Base-by-base conservation (phyloP, 1,140 invertebrate species). In the Drosophila chauvacae region DNA sequence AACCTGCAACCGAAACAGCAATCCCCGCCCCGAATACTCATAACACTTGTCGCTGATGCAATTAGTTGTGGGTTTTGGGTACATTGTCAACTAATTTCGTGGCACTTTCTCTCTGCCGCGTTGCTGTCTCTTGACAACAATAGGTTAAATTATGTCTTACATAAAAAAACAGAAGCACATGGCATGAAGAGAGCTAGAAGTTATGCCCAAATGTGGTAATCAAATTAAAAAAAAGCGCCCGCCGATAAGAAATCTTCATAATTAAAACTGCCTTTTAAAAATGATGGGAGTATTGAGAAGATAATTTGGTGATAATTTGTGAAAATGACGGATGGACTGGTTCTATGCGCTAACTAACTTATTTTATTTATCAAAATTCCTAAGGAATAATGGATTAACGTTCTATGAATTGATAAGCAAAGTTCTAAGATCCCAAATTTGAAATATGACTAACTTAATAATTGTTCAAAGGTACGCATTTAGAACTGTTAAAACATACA, bases 31-130 rank as follows among this genome's bases (percentile, higher is more conserved):
- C 42, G 30, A 57, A 28, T 18, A 63, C 57, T 28, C 57, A 30
- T 47, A 69, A 53, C 65, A 69, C 65, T 59, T 74, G 61, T 70
- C 51, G 44, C 75, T 78, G 76, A 78, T 78, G 76, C 58, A 71
- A 78, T 78, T 78, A 78, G 66, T 58, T 77, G 47, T 61, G 56
- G 57, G 20, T 14, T n/a, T 30, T 35, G 64, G 58, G 35, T 59
- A 78, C 65, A 47, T 64, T 78, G 65, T 78, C 74, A 71, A 64
- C 65, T 55, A 44, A 64, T 64, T 72, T 78, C 45, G 47, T 55
- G 65, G 74, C 56, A 57, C 68, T 78, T 76, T 76, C 60, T 57
- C 59, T 76, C 65, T 72, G 16, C 35, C 44, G 23, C 28, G 28
- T 35, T 20, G 28, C 51, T 23, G 28, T 7, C 20, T 57, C 37